Evolutionary conservation across 2,888 invertebrate genomes (phyloP).

Genomic region (Iphiclides podalirius): DNA sequence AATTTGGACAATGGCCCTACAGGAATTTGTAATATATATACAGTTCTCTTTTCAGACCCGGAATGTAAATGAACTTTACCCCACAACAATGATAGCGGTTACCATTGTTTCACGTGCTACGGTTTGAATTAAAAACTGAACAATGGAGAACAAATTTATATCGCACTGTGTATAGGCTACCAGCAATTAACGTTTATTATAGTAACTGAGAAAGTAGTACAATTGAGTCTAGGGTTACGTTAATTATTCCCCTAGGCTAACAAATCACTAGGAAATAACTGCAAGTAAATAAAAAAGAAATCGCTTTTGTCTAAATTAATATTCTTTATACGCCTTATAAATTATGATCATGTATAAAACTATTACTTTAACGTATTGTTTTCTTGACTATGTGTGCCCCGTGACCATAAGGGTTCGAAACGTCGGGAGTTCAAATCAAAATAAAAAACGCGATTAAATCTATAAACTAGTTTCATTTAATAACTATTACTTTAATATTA

Average conservation of each 20-base stretch:
- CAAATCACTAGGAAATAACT: too few relatives aligned
- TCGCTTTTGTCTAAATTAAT: too few relatives aligned
- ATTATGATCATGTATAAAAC: too few relatives aligned
- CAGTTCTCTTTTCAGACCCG: constrained; percentile 73
- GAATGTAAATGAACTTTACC: constrained; percentile 79
- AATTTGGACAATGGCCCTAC: constrained; percentile 64
- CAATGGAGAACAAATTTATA: constrained; percentile 77
- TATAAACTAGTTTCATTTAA: too few relatives aligned
- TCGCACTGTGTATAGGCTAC: constrained; percentile 41
- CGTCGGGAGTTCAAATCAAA: too few relatives aligned
- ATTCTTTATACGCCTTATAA: too few relatives aligned
- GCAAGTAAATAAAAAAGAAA: too few relatives aligned
- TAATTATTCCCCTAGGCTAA: not conserved
- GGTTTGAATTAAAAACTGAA: constrained; percentile 77
- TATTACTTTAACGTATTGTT: too few relatives aligned
- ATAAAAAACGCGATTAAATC: too few relatives aligned
- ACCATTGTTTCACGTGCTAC: constrained; percentile 75
- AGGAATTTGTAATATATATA: constrained; percentile 76
- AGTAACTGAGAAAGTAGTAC: not conserved
- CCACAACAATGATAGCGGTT: constrained; percentile 58
- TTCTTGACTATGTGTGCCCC: too few relatives aligned
- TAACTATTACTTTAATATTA: too few relatives aligned
- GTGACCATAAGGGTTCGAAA: too few relatives aligned
- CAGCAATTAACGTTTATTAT: constrained; percentile 20
- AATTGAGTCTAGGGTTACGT: constrained; percentile 2